Base-by-base conservation (phyloP, 2,888 invertebrate species). In the Sipha maydis region DNA sequence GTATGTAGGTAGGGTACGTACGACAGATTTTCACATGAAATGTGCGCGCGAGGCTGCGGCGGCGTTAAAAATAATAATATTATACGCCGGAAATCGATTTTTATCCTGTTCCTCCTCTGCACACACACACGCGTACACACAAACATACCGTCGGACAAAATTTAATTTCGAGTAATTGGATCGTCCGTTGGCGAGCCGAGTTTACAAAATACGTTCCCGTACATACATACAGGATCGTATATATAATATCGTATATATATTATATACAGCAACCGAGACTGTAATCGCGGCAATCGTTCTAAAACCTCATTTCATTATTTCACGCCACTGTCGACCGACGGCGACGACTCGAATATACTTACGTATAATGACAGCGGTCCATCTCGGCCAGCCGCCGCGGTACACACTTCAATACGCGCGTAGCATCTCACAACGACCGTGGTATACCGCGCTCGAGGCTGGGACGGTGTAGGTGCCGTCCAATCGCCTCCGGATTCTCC, bases 141-240 rank as follows among this genome's bases (percentile, higher is more conserved):
- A 11, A 8, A 48, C 48, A 14, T 9, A 5, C 9, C 14, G 21
- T 76, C 38, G 56, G 54, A n/a, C 56, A 34, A 84, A 84, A 61
- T 84, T 84, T 76, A 61, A 84, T 76, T 76, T 84, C 75, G 28
- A 38, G 38, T 76, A 84, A 84, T 76, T 76, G 84, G 76, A 61
- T 41, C 61, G 75, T 61, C 61, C 28, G 76, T 83, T 34, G 54
- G 34, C 83, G 76, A 21, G 61, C 71, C 75, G 61, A 73, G 83
- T 61, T 75, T 75, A 38, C 56, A 34, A 48, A 48, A 83, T 73
- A 48, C 73, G 73, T 56, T 73, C 34, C 11, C 1, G 61, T 54
- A 54, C 61, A 25, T 61, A 4, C 25, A 25, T 61, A 61, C 17
- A 54, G 4, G 17, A 38, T 38, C 38, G 48, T 48, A 14, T 48